Evolutionary conservation across 2,797 vertebrate genomes (phyloP).

Genomic region (Kryptopterus vitreolus): DNA sequence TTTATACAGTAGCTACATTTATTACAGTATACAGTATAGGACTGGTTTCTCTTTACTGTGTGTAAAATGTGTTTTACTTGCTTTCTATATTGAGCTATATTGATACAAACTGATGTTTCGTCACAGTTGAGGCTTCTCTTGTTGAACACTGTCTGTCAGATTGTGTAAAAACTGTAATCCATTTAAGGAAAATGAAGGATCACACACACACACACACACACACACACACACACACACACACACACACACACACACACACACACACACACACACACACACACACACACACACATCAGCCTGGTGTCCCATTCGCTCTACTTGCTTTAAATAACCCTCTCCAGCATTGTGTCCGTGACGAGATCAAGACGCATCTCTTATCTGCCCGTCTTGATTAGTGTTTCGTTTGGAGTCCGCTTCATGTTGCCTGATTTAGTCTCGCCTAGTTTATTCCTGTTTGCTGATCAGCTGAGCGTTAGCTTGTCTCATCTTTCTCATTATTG

Average conservation of each 20-base stretch:
- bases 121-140: neutral
- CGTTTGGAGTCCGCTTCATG: neutral
- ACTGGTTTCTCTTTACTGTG: neutral
- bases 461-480: neutral
- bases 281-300: conserved; percentile 66
- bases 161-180: conserved; percentile 62
- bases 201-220: too few species aligned
- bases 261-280: neutral
- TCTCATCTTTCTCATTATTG: neutral
- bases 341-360: neutral
- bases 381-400: neutral
- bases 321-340: neutral
- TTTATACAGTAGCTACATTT: neutral
- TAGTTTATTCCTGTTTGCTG: neutral
- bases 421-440: neutral
- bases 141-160: neutral
- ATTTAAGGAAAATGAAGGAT: conserved; percentile 39
- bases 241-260: too few species aligned
- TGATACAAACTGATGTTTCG: neutral
- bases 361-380: neutral
- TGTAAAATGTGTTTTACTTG: neutral
- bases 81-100: neutral
- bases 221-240: too few species aligned
- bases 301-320: neutral
- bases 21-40: neutral